Evolutionary conservation across 2,113 vertebrate genomes (phyloP).

Genomic region (Eulemur macaco): DNA sequence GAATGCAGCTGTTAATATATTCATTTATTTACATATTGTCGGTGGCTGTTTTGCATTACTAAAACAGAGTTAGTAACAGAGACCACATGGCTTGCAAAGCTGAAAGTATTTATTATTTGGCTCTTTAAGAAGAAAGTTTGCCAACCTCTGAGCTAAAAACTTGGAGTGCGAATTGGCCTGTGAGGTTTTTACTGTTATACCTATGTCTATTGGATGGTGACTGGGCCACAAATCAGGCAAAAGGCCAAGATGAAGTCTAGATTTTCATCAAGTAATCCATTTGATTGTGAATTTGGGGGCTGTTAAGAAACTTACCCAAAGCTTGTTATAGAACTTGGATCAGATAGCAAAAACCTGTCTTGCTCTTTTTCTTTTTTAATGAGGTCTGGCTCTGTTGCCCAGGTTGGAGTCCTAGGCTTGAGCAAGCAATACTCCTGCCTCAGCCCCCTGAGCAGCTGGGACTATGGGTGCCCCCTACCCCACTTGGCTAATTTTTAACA

Average conservation of each 20-base stretch:
- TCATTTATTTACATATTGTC: neutral
- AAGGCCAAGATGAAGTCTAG: neutral
- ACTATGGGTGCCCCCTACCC: too few species aligned
- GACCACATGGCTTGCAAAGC: neutral
- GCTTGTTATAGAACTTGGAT: neutral
- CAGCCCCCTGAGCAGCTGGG: too few species aligned
- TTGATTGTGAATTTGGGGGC: neutral
- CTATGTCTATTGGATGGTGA: neutral
- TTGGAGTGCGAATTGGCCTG: neutral
- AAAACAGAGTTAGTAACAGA: neutral
- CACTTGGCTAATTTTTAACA: too few species aligned
- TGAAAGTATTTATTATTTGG: neutral
- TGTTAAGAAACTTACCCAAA: constrained; percentile 11
- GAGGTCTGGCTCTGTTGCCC: too few species aligned
- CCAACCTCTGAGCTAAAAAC: neutral
- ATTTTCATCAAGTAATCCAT: neutral
- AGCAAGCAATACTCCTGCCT: too few species aligned
- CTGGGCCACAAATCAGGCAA: neutral
- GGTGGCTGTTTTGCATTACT: neutral
- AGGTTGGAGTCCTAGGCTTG: too few species aligned
- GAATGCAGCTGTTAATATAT: neutral
- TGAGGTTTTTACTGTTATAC: neutral
- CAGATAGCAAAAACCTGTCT: neutral
- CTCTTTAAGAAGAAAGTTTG: neutral
- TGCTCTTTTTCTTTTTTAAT: neutral